These are phyloP conservation scores for Halcyon smyrnensis DNA, from an alignment of 2,797 vertebrate species.

Conservation along the genomic window DNA sequence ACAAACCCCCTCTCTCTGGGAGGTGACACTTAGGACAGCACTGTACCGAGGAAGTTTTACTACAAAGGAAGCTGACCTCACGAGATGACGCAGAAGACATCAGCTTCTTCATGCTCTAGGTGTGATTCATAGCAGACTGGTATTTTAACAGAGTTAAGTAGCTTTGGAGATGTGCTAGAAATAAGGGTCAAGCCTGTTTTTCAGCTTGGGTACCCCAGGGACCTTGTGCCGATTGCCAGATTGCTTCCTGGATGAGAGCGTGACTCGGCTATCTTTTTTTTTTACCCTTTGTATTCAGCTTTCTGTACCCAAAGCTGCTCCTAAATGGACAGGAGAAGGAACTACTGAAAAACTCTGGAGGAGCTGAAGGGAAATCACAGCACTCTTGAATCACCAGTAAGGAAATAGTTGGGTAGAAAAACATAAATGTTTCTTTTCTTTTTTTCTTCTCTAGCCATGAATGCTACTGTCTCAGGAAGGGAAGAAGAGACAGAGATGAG, in stretches of 20 bases:
- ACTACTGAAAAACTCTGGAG: neutral
- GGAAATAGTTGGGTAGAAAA: neutral
- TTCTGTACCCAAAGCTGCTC: conserved; percentile 26
- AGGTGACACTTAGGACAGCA: neutral
- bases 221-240: neutral
- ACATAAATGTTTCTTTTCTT: neutral
- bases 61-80: neutral
- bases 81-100: neutral
- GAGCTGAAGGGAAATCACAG: rapidly evolving
- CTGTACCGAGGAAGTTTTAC: neutral
- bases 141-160: neutral
- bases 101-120: neutral
- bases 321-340: neutral
- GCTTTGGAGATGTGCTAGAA: neutral
- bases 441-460: neutral
- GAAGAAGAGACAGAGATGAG: neutral
- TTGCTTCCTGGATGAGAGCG: conserved; percentile 14
- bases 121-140: neutral
- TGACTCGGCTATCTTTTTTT: neutral
- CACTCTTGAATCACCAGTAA: neutral
- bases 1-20: neutral
- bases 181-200: neutral
- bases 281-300: conserved; percentile 37
- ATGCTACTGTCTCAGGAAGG: neutral
- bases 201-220: neutral